phyloP scores from a whole-genome alignment of 2,888 invertebrate genomes.

The Eupithecia exiguata region DNA sequence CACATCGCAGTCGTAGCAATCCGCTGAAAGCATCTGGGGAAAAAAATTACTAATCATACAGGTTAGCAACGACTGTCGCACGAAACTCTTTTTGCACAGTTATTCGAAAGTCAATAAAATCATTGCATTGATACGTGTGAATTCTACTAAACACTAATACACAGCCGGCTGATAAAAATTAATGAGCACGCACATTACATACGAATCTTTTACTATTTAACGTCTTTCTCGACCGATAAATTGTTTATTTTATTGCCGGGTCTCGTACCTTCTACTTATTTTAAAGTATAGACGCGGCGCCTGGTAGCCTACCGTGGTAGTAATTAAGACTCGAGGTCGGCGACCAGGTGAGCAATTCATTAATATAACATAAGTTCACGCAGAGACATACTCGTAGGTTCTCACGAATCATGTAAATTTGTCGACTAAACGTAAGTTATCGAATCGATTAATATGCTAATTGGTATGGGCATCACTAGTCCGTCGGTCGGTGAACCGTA shows the following conservation, averaged over 20 bases:
- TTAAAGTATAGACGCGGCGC: conserved; percentile 38
- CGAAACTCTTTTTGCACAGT: conserved; percentile 16
- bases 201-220: conserved; percentile 44
- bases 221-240: conserved; percentile 50
- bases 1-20: too few species aligned
- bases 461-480: conserved; percentile 78
- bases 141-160: conserved; percentile 45
- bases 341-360: conserved; percentile 81
- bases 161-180: conserved; percentile 48
- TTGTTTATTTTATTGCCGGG: conserved; percentile 47
- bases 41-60: not conserved
- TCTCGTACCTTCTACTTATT: conserved; percentile 8
- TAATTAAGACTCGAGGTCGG: conserved; percentile 74
- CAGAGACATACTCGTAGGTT: conserved; percentile 69
- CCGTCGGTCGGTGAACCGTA: conserved; percentile 75
- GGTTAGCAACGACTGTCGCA: conserved; percentile 4
- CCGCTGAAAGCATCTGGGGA: not conserved
- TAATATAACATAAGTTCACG: conserved; percentile 83
- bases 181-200: conserved; percentile 45
- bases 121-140: conserved; percentile 22
- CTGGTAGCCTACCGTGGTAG: conserved; percentile 55
- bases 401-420: conserved; percentile 84
- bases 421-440: conserved; percentile 83
- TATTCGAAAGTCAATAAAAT: conserved; percentile 17
- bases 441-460: conserved; percentile 84